Base-by-base conservation (phyloP, 2,888 invertebrate species). In the Serripes groenlandicus region DNA sequence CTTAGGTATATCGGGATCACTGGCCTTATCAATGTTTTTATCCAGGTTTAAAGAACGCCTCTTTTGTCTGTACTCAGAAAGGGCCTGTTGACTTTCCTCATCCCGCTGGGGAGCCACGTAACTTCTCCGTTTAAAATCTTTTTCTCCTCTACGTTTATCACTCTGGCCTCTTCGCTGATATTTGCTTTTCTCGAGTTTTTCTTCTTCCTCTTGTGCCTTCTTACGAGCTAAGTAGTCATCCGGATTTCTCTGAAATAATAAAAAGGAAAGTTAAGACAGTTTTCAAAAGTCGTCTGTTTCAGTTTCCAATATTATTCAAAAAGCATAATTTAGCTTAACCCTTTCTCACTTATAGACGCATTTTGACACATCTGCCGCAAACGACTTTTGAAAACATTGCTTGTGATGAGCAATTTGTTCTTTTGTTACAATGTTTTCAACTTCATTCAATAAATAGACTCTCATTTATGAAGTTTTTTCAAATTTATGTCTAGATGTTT, bases 181-280 rank as follows among this genome's bases (percentile, higher is more conserved):
- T 71, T 89, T 88, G 64, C 83, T 85, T 60, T 88, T 86, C 42
- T 90, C 90, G 18, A 83, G 71, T 78, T 83, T 84, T 75, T 91
- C 90, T 60, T 90, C 90, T 70, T 91, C 90, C 68, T 90, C 90
- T 77, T 88, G 89, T 49, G 89, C 89, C 68, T 89, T 86, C 62
- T 87, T 88, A 37, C 84, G 82, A 4, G 90, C 90, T 52, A 89
- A 56, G 75, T 92, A 91, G 68, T 92, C 92, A n/a, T 91, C 91
- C 52, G 91, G 91, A 81, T 91, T 90, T 81, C 88, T 89, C 92
- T 92, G 90, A 28, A 89, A 90, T 77, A 68, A 83, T 35, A 87
- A 75, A 76, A n/a, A n/a, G n/a, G n/a, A n/a, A n/a, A n/a, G n/a
- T n/a, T n/a, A n/a, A n/a, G n/a, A n/a, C n/a, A n/a, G n/a, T n/a